Base-by-base conservation (phyloP, 2,113 vertebrate species). In the Stegostoma tigrinum region DNA sequence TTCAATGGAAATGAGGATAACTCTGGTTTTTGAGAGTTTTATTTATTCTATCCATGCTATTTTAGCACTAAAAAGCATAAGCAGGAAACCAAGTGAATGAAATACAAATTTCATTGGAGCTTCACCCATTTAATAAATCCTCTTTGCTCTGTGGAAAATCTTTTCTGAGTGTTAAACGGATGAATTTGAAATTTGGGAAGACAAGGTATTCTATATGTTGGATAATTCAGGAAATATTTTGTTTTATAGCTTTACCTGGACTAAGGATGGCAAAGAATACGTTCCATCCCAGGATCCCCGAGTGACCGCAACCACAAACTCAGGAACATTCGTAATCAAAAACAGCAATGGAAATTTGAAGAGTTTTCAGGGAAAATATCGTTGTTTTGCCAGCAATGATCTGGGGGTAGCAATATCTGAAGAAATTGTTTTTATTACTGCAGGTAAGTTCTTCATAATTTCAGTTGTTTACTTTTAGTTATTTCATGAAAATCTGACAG, bases 371-470 rank as follows among this genome's bases (percentile, higher is more conserved):
- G 99, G 99, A 96, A 98, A 96, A 96, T 99, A 99, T 95, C 98
- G 98, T 95, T 99, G 99, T 96, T 99, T 97, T 85, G 98, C 98
- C 3, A 98, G 98, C 94, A 99, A 99, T 66, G 96, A 96, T 80
- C 97, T 99, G 96, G 99, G 99, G 95, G 98, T 98, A 0, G 98
- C 99, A 93, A 97, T 99, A 97, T 99, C 99, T 14, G 97, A 98
- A 95, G 98, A 99, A 97, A 98, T 99, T 7, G 98, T 98, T 95
- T 98, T 99, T 80, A 97, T 99, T 96, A 98, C 99, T 96, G 99
- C 99, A 97, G 97, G 99, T 99, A 97, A 98, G 98, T 98, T 96
- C 94, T 72, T 95, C 89, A 30, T 52, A 24, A 19, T 93, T 94
- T 94, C 67, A 68, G 10, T 94, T 34, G 38, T 34, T 52, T 15